A percentile compares a stretch with the other conserved stretches of the same genome.
These are phyloP conservation scores for Mesocricetus auratus DNA, from an alignment of 2,113 vertebrate genomes.

Conservation along the genomic window DNA sequence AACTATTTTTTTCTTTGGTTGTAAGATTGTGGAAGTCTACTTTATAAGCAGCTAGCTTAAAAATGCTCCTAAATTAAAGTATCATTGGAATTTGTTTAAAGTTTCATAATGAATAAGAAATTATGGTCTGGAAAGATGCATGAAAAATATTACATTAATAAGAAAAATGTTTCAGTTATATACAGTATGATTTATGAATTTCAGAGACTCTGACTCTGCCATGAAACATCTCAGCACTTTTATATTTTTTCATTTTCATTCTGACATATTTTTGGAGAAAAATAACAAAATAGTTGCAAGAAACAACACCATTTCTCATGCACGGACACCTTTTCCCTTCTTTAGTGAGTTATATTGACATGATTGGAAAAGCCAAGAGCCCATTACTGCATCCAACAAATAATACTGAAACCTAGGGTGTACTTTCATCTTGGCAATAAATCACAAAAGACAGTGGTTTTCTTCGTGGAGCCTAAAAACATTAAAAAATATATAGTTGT, in stretches of 20 bases:
- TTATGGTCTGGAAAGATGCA: not conserved
- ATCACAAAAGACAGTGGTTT: conserved; percentile 40
- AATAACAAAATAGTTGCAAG: conserved; percentile 10
- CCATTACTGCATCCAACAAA: not conserved
- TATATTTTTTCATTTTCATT: conserved; percentile 40
- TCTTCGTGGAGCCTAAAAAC: conserved; percentile 27
- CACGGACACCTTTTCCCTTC: not conserved
- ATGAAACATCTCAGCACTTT: conserved; percentile 3
- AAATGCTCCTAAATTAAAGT: not conserved
- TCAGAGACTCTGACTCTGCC: not conserved
- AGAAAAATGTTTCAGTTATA: not conserved
- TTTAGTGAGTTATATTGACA: conserved; percentile 22
- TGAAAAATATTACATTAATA: conserved; percentile 48
- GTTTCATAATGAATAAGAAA: conserved; percentile 21
- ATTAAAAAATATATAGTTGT: not conserved
- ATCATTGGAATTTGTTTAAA: not conserved
- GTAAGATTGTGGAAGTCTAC: not conserved
- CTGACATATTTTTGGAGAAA: conserved; percentile 40
- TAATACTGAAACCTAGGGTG: not conserved
- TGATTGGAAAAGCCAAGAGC: conserved; percentile 21
- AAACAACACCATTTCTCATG: conserved; percentile 44
- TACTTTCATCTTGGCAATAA: conserved; percentile 40
- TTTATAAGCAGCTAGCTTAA: conserved; percentile 7
- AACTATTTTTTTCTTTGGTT: not conserved
- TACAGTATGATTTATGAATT: conserved; percentile 7